Evolutionary conservation across 2,888 invertebrate genomes (phyloP), one percentile per base, ranked within the genome.

Genomic region (Pecten maximus): DNA sequence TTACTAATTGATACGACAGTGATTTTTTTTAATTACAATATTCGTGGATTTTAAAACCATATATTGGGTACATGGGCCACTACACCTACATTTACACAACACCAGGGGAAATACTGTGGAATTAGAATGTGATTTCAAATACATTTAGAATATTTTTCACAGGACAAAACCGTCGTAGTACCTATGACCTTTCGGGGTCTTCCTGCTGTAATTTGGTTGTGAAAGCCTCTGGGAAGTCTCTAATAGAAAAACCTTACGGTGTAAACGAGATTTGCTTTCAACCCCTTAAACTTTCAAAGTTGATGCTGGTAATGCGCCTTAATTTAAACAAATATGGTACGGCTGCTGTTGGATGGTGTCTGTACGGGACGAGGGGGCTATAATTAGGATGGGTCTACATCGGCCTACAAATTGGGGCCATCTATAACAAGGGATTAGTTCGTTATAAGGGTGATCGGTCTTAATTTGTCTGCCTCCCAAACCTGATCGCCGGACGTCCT

Each of bases 311-410:
- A 74, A 74, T 74, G 74, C 74, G 35, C 1, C 74, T 74, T 74
- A 74, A 74, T 74, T 74, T 74, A 74, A 74, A 74, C 74, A 74
- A 74, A 74, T 74, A 74, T 74, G 35, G 74, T 74, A 74, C 10
- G 35, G 10, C 8, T 15, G 3, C 35, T 74, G 74, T 28, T 28
- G 0, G 74, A 35, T 74, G 74, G 12, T 74, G 74, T 74, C 74
- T 74, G 23, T 23, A 28, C 74, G 74, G 35, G 74, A 28, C 74
- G 54, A 19, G 74, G 8, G 74, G 74, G 28, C 28, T 74, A 74
- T 74, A 35, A 74, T 74, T 74, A 74, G 74, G 35, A 74, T 74
- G 8, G 74, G 74, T 28, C 74, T 35, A 16, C 35, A 35, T 74
- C 35, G 35, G 23, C 19, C 23, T 74, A 74, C 74, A 74, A 74